Evolutionary conservation across 2,113 vertebrate species (phyloP), one percentile per base, ranked within the genome.

Genomic region (Dasypus novemcinctus): DNA sequence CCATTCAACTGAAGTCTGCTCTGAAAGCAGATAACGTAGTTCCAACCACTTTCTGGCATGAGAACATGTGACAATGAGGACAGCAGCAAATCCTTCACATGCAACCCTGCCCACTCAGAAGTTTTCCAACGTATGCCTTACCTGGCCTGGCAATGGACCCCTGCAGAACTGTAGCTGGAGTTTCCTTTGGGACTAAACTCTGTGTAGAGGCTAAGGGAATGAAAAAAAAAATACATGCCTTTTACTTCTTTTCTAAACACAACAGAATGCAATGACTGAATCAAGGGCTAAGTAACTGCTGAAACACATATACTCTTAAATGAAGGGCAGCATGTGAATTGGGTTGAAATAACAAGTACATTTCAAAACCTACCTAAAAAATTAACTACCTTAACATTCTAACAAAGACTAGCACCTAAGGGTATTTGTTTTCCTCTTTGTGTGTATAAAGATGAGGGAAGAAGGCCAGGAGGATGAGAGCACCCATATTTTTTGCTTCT

Each of bases 121-220:
- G 64, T 87, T 97, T 86, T 92, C 91, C 21, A 95, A 95, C 87
- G 31, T 71, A 66, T 81, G 10, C 94, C 98, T 98, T 98, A 99
- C 98, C 98, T 98, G 98, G 95, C 98, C 98, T 98, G 97, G 98
- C 97, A 98, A 98, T 96, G 98, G 98, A 97, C 87, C 97, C 98
- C 97, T 98, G 98, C 97, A 98, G 93, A 96, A 97, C 85, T 97
- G 98, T 96, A 95, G 97, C 81, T 97, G 98, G 95, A 95, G 96
- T 95, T 97, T 98, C 98, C 97, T 98, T 98, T 98, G 98, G 97
- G 89, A 97, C 93, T 98, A 98, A 97, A 92, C 94, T 98, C 95
- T 98, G 98, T 97, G 98, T 98, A 89, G 98, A 96, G 38, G 97
- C 98, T 98, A 97, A 98, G 96, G 97, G 29, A 98, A 96, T 97